Evolutionary conservation across 2,113 vertebrate species (phyloP).

Genomic region (Symphodus melops): DNA sequence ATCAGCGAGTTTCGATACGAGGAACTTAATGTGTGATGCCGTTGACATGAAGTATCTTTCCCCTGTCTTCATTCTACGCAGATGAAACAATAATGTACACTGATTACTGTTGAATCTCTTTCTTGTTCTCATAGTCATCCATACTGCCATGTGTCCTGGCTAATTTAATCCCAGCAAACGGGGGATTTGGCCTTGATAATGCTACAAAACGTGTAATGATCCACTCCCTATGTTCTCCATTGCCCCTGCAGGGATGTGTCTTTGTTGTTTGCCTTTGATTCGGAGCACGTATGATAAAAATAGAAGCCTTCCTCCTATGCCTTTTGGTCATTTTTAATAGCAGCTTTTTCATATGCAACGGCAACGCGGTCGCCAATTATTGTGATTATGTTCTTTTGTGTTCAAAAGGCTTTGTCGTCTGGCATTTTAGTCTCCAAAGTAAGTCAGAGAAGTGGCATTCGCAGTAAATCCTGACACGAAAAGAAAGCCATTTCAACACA

Average conservation of each 20-base stretch:
- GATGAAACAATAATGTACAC: conserved; percentile 39
- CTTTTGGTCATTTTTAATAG: conserved; percentile 53
- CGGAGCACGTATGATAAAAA: conserved; percentile 64
- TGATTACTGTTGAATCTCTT: conserved; percentile 18
- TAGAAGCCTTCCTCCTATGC: conserved; percentile 38
- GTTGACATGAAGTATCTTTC: not conserved
- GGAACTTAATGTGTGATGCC: not conserved
- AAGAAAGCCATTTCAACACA: not conserved
- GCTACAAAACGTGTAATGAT: conserved; percentile 59
- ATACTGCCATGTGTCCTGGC: conserved; percentile 36
- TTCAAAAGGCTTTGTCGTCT: conserved; percentile 1
- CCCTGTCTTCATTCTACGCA: conserved; percentile 5
- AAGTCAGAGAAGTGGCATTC: conserved; percentile 19
- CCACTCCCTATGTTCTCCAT: conserved; percentile 43
- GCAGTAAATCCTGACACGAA: not conserved
- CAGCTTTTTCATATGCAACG: conserved; percentile 51
- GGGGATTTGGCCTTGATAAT: conserved; percentile 55
- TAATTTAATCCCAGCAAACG: conserved; percentile 39
- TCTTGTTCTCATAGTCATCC: conserved; percentile 20
- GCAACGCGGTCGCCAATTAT: conserved; percentile 71
- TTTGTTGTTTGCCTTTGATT: conserved; percentile 65
- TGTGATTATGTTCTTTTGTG: conserved; percentile 62
- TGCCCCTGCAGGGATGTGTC: conserved; percentile 57
- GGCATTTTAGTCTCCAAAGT: conserved; percentile 21
- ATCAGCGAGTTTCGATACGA: not conserved